Evolutionary conservation across 1,140 invertebrate species (phyloP).

Genomic region (Melanaphis sacchari): DNA sequence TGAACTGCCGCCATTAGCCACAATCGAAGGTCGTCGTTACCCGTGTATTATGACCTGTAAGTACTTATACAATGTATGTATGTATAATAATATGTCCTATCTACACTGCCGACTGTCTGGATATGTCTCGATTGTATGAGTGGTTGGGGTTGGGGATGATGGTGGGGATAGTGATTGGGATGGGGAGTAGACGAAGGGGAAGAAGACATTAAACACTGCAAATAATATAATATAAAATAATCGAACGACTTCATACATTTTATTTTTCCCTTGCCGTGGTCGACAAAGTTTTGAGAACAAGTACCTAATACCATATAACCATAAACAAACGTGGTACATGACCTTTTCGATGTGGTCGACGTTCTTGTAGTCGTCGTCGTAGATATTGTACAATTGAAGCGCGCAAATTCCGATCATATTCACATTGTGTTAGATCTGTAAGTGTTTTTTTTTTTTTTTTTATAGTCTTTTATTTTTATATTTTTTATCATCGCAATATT

Average conservation of each 20-base stretch:
- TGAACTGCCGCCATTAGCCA: neutral
- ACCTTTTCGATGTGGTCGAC: neutral
- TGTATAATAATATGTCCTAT: neutral
- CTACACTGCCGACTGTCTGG: neutral
- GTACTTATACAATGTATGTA: neutral
- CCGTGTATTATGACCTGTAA: neutral
- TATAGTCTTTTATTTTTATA: neutral
- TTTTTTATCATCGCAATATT: neutral
- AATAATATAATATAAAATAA: neutral
- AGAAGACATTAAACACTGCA: neutral
- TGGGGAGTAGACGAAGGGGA: neutral
- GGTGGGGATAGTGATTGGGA: neutral
- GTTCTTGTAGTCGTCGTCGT: neutral
- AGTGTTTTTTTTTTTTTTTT: neutral
- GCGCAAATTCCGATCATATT: constrained; percentile 16
- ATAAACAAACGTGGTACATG: constrained; percentile 19
- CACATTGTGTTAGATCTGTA: constrained; percentile 1
- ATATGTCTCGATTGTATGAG: neutral
- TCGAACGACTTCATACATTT: neutral
- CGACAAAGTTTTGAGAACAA: constrained; percentile 30
- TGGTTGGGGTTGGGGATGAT: neutral
- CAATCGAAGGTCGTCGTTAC: neutral
- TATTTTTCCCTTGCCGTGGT: neutral
- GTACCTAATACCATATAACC: neutral
- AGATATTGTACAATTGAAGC: constrained; percentile 20